Conservation (phyloP, 2,797 vertebrate species). For the Lateolabrax maculatus region DNA sequence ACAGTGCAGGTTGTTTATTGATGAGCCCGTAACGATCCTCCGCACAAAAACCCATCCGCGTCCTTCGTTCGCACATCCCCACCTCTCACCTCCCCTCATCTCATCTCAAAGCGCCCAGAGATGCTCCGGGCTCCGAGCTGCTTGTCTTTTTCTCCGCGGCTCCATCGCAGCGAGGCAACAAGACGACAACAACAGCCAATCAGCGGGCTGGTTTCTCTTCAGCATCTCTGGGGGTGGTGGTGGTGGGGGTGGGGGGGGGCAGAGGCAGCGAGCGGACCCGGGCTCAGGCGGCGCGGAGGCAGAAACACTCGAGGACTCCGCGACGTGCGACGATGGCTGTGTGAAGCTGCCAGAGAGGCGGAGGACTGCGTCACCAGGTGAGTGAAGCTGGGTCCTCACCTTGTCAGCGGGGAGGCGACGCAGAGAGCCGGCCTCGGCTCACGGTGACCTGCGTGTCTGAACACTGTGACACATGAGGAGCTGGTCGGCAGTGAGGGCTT, state of each 20-base stretch:
- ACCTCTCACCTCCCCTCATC: neutral
- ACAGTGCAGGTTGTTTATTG: conserved; percentile 7
- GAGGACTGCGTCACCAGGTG: conserved; percentile 69
- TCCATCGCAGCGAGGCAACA: conserved; percentile 32
- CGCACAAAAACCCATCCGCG: conserved; percentile 2
- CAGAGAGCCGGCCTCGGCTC: neutral
- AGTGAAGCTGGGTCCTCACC: conserved; percentile 18
- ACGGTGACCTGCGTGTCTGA: conserved; percentile 11
- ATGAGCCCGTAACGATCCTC: neutral
- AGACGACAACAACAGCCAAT: conserved; percentile 77
- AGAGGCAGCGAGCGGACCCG: conserved; percentile 44
- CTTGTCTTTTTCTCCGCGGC: conserved; percentile 38
- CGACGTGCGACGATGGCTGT: conserved; percentile 66
- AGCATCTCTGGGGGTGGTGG: too few relatives aligned
- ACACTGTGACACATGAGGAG: neutral
- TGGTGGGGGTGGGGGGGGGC: too few relatives aligned
- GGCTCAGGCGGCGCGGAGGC: conserved; percentile 64
- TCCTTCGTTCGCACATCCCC: conserved; percentile 15
- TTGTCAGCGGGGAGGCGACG: too few relatives aligned
- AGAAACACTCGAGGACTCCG: conserved; percentile 38
- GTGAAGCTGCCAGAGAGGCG: conserved; percentile 53
- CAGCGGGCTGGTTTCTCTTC: conserved; percentile 77
- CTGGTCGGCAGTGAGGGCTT: too few relatives aligned
- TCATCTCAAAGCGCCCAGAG: conserved; percentile 5
- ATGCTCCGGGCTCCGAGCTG: conserved; percentile 9